Evolutionary conservation across 2,113 vertebrate genomes (phyloP), one percentile per base, ranked within the genome.

Genomic region (Callocephalon fimbriatum): DNA sequence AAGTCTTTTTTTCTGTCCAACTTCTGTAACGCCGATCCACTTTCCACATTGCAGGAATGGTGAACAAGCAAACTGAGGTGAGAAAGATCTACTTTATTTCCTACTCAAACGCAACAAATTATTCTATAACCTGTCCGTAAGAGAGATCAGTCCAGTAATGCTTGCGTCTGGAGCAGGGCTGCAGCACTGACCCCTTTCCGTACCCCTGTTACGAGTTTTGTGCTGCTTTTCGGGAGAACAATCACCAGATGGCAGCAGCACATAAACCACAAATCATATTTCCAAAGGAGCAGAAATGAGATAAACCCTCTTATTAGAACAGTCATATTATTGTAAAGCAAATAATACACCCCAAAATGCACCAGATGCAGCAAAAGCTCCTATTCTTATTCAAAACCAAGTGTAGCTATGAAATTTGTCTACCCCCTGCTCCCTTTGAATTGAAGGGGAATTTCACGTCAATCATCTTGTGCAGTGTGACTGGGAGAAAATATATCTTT

Each of bases 201-300:
- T 3, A 5, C 6, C 16, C 10, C 22, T 17, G 0, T 2, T 0
- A 14, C 6, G 7, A 2, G 42, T 3, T 12, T 58, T 40, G 19
- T 51, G 77, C 47, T 61, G 81, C 90, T 70, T 22, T 92, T 96
- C 42, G 54, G 53, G 8, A 29, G 15, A 96, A 75, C 0, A 12
- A 8, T 19, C 98, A 97, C 89, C 89, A 98, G 98, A 96, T 98
- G 98, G 98, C 98, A 98, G 98, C 94, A 98, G 95, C 58, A 86
- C 78, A 98, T 44, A 96, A 96, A 96, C 45, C 89, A 95, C 79
- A 51, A 50, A 23, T 6, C 5, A 19, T 7, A 4, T 40, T 86
- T 54, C 48, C 20, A 9, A 65, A 89, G 42, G 25, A 59, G 12
- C 44, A 73, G 29, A 53, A 38, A 72, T 25, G 15, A 71, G 15